These are phyloP conservation scores for Gasteruption jaculator DNA, from an alignment of 2,888 invertebrate species.

Conservation along the genomic window DNA sequence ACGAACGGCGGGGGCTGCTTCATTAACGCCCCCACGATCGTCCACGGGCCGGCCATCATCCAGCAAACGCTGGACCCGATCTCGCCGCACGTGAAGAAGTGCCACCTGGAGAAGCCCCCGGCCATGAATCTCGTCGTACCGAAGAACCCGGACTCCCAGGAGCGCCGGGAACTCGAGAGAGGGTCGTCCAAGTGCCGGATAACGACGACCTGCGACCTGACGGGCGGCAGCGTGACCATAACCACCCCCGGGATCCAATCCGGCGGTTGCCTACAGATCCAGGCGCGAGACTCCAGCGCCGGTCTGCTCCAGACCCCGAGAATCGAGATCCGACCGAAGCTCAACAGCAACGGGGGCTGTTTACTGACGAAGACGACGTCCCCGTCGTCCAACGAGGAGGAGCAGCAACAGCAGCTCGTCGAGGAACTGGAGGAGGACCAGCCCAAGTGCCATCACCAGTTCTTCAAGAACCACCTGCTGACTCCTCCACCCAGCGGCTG, in stretches of 20 bases:
- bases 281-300: conserved; percentile 28
- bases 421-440: too few species aligned
- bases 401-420: background rate
- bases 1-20: conserved; percentile 34
- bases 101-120: background rate
- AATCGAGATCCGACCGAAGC: conserved; percentile 36
- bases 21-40: conserved; percentile 38
- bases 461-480: conserved; percentile 12
- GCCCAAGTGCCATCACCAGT: too few species aligned
- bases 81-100: too few species aligned
- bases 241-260: conserved; percentile 35
- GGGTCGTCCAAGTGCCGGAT: conserved; percentile 27
- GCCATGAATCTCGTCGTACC: background rate
- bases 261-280: conserved; percentile 34
- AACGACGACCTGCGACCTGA: conserved; percentile 34
- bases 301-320: conserved; percentile 30
- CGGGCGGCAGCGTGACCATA: conserved; percentile 37
- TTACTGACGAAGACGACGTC: conserved; percentile 29
- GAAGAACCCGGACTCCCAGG: background rate
- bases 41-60: conserved; percentile 34
- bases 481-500: conserved; percentile 38
- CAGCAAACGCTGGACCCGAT: too few species aligned
- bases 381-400: conserved; percentile 19
- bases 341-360: conserved; percentile 29
- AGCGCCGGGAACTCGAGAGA: conserved; percentile 10